Conservation (phyloP, 2,888 invertebrate species). For the Sialis lutaria region DNA sequence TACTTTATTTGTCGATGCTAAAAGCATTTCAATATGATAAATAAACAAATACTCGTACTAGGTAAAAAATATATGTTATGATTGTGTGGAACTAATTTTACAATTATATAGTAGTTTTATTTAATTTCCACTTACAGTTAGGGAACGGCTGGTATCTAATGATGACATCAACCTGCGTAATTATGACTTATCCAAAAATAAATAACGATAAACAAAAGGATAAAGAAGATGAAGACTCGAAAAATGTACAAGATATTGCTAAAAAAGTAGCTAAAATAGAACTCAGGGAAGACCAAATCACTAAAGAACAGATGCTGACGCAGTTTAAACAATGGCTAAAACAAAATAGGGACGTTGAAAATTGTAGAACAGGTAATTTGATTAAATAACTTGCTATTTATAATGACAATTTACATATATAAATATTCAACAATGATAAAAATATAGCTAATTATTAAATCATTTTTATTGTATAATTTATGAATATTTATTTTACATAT, state of each 20-base stretch:
- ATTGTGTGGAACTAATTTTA: too few relatives aligned
- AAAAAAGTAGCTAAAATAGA: constrained; percentile 41
- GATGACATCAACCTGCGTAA: neutral
- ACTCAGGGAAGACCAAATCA: constrained; percentile 48
- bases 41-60: too few relatives aligned
- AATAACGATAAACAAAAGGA: constrained; percentile 10
- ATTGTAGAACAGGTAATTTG: constrained; percentile 48
- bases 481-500: too few relatives aligned
- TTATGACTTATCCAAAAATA: constrained; percentile 7
- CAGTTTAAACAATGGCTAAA: constrained; percentile 53
- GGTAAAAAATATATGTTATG: too few relatives aligned
- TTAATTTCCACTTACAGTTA: too few relatives aligned
- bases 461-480: too few relatives aligned
- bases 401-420: neutral
- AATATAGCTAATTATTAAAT: too few relatives aligned
- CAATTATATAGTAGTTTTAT: too few relatives aligned
- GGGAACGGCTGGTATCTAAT: too few relatives aligned
- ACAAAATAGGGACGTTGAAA: constrained; percentile 48
- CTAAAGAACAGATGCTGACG: constrained; percentile 40
- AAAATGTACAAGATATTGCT: constrained; percentile 14
- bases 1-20: too few relatives aligned
- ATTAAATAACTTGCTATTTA: neutral
- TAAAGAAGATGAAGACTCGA: constrained; percentile 9
- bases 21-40: too few relatives aligned
- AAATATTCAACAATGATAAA: neutral